Evolutionary conservation across 2,888 invertebrate species (phyloP).

Genomic region (Synergus gifuensis): DNA sequence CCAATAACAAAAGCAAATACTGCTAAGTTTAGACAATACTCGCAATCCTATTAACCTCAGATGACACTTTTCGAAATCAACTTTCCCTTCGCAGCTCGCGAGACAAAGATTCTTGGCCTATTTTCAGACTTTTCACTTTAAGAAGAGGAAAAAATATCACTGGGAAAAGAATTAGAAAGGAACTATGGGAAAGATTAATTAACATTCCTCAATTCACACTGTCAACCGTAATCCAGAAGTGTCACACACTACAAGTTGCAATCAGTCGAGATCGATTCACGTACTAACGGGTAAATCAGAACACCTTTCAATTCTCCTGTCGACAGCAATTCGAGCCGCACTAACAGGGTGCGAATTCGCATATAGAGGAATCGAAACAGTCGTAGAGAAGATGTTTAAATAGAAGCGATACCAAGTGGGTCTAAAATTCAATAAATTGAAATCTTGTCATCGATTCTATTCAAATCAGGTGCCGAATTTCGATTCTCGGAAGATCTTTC

Average conservation of each 20-base stretch:
- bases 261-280: conserved; percentile 25
- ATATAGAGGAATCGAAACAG: not conserved
- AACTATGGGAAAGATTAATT: conserved; percentile 9
- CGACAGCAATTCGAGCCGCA: not conserved
- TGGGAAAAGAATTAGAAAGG: not conserved
- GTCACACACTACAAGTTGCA: not conserved
- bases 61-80: not conserved
- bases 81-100: not conserved
- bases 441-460: not conserved
- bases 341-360: not conserved
- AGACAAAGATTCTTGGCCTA: not conserved
- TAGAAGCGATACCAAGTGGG: not conserved
- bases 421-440: not conserved
- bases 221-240: conserved; percentile 17
- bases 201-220: conserved; percentile 4
- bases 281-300: conserved; percentile 17
- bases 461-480: not conserved
- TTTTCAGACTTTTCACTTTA: not conserved
- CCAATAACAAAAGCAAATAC: not conserved
- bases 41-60: not conserved
- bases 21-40: not conserved
- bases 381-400: not conserved
- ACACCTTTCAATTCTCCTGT: conserved; percentile 24
- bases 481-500: not conserved
- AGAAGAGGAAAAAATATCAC: not conserved